phyloP scores from a whole-genome alignment of 2,888 invertebrate genomes.

The Caenorhabditis zanzibari region DNA sequence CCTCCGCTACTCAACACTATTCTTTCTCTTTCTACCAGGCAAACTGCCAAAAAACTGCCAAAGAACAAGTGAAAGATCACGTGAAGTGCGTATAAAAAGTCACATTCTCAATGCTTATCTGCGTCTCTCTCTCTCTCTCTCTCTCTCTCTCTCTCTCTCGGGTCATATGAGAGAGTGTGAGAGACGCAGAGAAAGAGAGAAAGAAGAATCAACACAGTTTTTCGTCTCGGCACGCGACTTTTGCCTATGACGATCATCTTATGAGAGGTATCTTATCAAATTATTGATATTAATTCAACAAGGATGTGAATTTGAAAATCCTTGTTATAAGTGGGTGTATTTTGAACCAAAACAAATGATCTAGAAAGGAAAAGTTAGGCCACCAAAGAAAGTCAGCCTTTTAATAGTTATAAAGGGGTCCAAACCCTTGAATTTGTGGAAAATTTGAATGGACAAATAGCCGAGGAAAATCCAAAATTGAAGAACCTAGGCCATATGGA shows the following conservation, averaged over 20 bases:
- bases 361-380: not conserved
- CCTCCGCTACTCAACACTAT: too few species aligned
- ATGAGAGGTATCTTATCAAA: not conserved
- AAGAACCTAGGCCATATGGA: too few species aligned
- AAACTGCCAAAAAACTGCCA: not conserved
- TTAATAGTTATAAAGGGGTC: too few species aligned
- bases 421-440: too few species aligned
- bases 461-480: too few species aligned
- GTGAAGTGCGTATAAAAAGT: slow-evolving; percentile 6
- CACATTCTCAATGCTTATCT: slow-evolving; percentile 19
- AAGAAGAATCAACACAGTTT: slow-evolving; percentile 16
- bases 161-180: slow-evolving; percentile 10
- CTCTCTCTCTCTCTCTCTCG: not conserved
- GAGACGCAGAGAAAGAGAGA: slow-evolving; percentile 1
- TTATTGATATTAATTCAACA: not conserved
- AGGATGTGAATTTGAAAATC: not conserved
- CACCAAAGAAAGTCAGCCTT: too few species aligned
- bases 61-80: not conserved
- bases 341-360: not conserved
- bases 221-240: not conserved
- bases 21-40: too few species aligned
- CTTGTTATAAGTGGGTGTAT: not conserved
- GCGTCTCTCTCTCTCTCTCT: slow-evolving; percentile 8
- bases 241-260: not conserved
- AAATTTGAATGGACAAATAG: too few species aligned